Evolutionary conservation across 2,113 vertebrate genomes (phyloP).

Genomic region (Delphinus delphis): DNA sequence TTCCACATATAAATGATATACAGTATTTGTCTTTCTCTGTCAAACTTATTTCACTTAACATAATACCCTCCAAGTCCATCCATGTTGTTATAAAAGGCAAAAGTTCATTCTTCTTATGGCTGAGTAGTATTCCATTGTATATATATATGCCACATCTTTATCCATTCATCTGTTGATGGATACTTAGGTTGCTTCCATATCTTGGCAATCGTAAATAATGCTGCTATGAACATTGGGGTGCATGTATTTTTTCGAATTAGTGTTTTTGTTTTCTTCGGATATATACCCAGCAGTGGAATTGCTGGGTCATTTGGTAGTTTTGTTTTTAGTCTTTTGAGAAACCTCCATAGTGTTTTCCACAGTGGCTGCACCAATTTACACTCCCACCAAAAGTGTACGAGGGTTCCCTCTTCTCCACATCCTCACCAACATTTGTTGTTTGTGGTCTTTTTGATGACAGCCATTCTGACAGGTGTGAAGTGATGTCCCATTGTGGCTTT

Average conservation of each 20-base stretch:
- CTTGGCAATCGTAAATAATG: too few relatives aligned
- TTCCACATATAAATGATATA: background rate
- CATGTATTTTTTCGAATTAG: too few relatives aligned
- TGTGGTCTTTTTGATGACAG: background rate
- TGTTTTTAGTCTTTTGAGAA: background rate
- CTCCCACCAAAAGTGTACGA: background rate
- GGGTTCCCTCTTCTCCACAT: background rate
- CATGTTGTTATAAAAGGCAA: too few relatives aligned
- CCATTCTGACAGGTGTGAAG: background rate
- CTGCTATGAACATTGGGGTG: too few relatives aligned
- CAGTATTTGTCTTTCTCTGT: background rate
- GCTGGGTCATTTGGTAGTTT: background rate
- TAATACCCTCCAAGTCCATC: background rate
- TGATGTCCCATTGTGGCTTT: background rate
- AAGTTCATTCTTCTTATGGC: too few relatives aligned
- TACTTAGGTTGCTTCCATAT: too few relatives aligned
- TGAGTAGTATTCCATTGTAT: too few relatives aligned
- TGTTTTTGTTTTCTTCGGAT: too few relatives aligned
- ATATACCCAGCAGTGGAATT: background rate
- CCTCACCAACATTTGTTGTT: background rate
- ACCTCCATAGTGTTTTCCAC: background rate
- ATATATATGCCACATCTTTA: too few relatives aligned
- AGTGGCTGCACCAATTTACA: background rate
- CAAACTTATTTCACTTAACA: background rate
- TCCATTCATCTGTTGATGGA: too few relatives aligned